phyloP scores from a whole-genome alignment of 2,888 invertebrate species.

The Xanthorhoe spadicearia region DNA sequence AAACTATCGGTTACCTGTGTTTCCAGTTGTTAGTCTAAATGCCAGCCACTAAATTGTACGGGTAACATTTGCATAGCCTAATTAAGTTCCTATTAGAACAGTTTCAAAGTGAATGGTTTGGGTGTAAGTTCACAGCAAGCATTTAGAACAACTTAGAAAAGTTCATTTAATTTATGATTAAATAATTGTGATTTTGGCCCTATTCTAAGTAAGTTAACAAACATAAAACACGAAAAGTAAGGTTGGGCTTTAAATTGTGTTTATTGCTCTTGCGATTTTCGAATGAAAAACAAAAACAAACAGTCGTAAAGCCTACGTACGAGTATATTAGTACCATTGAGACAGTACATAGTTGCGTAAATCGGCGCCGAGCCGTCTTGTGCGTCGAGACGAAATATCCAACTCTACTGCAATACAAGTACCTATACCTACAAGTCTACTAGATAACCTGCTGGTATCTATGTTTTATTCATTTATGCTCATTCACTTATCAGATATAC shows the following conservation, averaged over 20 bases:
- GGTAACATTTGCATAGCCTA: constrained; percentile 23
- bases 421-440: constrained; percentile 33
- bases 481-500: constrained; percentile 11
- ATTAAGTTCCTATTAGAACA: constrained; percentile 10
- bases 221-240: too few relatives aligned
- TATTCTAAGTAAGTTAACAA: too few relatives aligned
- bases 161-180: too few relatives aligned
- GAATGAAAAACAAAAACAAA: neutral
- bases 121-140: neutral
- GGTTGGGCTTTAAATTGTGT: too few relatives aligned
- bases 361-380: constrained; percentile 69
- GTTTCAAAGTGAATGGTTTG: neutral
- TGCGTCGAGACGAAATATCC: constrained; percentile 44
- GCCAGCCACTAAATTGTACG: constrained; percentile 18
- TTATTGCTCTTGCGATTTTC: too few relatives aligned
- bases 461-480: constrained; percentile 28
- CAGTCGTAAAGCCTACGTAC: constrained; percentile 6
- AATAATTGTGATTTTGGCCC: too few relatives aligned
- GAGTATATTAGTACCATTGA: neutral
- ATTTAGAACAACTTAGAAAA: too few relatives aligned
- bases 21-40: constrained; percentile 27
- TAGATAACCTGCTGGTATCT: constrained; percentile 10
- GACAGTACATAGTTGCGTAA: constrained; percentile 34
- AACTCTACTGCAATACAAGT: constrained; percentile 30
- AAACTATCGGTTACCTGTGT: constrained; percentile 20